Base-by-base conservation (phyloP, 2,797 vertebrate species). In the Poeciliopsis paucimaculata region DNA sequence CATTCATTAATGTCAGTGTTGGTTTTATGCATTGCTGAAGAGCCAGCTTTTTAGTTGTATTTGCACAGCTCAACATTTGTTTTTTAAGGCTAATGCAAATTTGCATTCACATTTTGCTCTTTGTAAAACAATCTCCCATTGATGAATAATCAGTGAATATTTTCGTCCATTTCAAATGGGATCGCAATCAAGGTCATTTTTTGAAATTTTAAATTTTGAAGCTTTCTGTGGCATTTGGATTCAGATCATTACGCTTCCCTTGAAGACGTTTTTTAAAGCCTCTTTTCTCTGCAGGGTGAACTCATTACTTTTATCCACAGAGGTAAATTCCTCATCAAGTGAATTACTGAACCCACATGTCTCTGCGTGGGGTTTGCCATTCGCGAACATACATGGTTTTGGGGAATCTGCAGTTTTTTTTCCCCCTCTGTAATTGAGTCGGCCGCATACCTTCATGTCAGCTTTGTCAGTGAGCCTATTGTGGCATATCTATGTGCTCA, bases 241-340 rank as follows among this genome's bases (percentile, higher is more conserved):
- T 64, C 31, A 36, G 41, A 49, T 47, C 45, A 46, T 55, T 23
- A 39, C 39, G 36, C 26, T 71, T 71, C 39, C n/a, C 53, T 75
- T 12, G n/a, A 75, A 43, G 39, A 28, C 36, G 43, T 53, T 4
- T 55, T 55, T 39, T 11, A n/a, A 39, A 18, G 72, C 34, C 34
- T 55, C 47, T 51, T 45, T 55, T 74, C 49, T 39, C 49, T 55
- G 72, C 34, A 41, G 49, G 23, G 26, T 45, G 68, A 43, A 43
- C 41, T 71, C 23, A 45, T 16, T 45, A 11, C 28, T 46, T 62
- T 46, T 76, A 34, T 64, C 74, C 28, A 64, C 74, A 64, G 60
- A 62, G 43, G 57, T 64, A 64, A 76, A 76, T 45, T 28, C n/a
- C 60, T 90, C 84, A 87, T 83, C 80, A 53, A 75, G 83, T 72